A percentile compares a stretch with the other conserved stretches of the same genome.
Evolutionary conservation across 2,113 vertebrate species (phyloP).

Genomic region (Podiceps cristatus): DNA sequence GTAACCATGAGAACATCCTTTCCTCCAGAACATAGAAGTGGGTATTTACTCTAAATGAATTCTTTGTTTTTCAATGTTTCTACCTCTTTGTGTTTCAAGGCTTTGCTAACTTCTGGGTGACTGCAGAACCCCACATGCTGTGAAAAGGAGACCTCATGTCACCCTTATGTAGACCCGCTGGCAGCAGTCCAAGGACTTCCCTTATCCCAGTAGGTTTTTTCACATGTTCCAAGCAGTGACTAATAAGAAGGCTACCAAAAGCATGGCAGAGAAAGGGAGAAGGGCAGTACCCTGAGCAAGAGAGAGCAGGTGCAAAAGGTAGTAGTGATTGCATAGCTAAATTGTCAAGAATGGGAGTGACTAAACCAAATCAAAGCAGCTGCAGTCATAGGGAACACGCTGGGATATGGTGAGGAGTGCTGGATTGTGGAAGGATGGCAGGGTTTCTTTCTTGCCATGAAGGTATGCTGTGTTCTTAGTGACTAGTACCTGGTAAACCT

Average conservation of each 20-base stretch:
- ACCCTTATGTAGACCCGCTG: background rate
- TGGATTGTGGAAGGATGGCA: background rate
- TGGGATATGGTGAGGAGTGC: background rate
- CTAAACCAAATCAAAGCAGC: background rate
- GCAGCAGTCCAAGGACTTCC: background rate
- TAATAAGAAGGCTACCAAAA: background rate
- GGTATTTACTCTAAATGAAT: background rate
- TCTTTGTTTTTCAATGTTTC: background rate
- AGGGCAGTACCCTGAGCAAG: background rate
- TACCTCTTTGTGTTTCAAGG: background rate
- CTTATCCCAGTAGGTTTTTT: background rate
- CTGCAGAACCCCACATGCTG: background rate
- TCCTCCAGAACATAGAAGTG: background rate
- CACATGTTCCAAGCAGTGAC: background rate
- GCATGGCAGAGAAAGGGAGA: background rate
- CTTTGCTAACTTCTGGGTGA: background rate
- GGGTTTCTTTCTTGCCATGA: accelerated
- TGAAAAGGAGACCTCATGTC: background rate
- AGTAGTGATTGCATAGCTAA: background rate
- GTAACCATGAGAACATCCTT: background rate
- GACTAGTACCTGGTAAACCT: background rate
- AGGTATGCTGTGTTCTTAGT: background rate
- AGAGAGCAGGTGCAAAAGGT: background rate
- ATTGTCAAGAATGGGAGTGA: background rate
- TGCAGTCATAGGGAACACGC: background rate